Percentiles rank a stretch among this genome's conserved stretches.
phyloP scores from a whole-genome alignment of 1,140 invertebrate genomes.

The Oryzaephilus surinamensis region DNA sequence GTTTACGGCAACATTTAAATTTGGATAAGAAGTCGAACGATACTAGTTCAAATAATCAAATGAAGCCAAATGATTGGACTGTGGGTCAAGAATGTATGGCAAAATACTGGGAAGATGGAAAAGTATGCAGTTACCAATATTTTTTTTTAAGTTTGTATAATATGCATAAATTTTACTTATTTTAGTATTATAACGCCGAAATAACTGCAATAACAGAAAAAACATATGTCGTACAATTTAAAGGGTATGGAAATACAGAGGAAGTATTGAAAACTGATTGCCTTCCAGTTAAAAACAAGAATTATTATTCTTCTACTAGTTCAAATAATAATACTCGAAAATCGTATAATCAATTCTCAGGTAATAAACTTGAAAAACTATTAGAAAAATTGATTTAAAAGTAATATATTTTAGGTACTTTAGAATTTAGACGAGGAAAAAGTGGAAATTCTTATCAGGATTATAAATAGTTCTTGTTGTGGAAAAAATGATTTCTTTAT shows the following conservation, averaged over 20 bases:
- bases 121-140: slow-evolving; percentile 45
- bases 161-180: slow-evolving; percentile 13
- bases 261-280: slow-evolving; percentile 73
- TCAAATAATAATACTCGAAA: too few relatives aligned
- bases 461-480: too few relatives aligned
- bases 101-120: slow-evolving; percentile 87
- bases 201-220: slow-evolving; percentile 65
- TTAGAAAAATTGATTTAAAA: too few relatives aligned
- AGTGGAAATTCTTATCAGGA: too few relatives aligned
- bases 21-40: slow-evolving; percentile 16
- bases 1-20: slow-evolving; percentile 29
- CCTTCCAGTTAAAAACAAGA: slow-evolving; percentile 43
- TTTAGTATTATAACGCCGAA: slow-evolving; percentile 76
- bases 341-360: too few relatives aligned
- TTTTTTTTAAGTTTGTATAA: slow-evolving; percentile 5
- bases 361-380: too few relatives aligned
- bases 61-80: slow-evolving; percentile 49
- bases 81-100: slow-evolving; percentile 74
- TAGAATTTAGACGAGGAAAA: too few relatives aligned
- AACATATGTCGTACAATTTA: slow-evolving; percentile 75
- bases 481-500: too few relatives aligned
- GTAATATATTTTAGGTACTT: too few relatives aligned
- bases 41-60: slow-evolving; percentile 28
- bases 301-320: too few relatives aligned
- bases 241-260: slow-evolving; percentile 81